These are phyloP conservation scores for Achatina immaculata DNA, from an alignment of 1,140 invertebrate species.

Conservation along the genomic window DNA sequence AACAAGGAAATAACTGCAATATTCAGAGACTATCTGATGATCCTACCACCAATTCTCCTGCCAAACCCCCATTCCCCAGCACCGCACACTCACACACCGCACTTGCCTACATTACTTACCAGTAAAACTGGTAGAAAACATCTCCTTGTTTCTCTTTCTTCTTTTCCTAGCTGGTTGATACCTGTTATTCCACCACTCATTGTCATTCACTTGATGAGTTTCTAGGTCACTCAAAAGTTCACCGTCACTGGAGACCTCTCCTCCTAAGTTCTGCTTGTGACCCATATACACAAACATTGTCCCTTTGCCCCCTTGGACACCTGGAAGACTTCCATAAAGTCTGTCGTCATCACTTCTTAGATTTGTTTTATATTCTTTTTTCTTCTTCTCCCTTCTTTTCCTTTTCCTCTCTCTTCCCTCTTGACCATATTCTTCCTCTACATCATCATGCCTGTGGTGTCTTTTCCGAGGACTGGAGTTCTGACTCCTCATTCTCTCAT, in stretches of 20 bases:
- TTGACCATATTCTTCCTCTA: neutral
- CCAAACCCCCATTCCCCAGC: too few relatives aligned
- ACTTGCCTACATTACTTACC: neutral
- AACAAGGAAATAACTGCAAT: too few relatives aligned
- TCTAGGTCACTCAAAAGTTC: neutral
- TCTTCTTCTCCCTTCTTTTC: neutral
- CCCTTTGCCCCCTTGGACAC: neutral
- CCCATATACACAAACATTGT: neutral
- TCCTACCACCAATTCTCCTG: too few relatives aligned
- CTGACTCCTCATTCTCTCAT: neutral
- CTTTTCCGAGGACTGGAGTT: neutral
- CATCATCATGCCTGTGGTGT: neutral
- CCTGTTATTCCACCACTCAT: neutral
- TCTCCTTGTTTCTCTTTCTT: neutral
- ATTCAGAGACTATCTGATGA: too few relatives aligned
- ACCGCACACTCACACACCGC: too few relatives aligned
- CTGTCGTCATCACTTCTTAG: neutral
- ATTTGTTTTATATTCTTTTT: conserved; percentile 41
- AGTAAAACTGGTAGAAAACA: neutral
- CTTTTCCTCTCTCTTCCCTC: neutral
- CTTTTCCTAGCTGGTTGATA: neutral
- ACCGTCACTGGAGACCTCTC: neutral
- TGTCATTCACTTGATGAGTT: conserved; percentile 37
- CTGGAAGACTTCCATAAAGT: neutral
- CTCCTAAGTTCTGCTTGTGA: neutral